Base-by-base conservation (phyloP, 2,113 vertebrate species). In the Bothrops jararaca region DNA sequence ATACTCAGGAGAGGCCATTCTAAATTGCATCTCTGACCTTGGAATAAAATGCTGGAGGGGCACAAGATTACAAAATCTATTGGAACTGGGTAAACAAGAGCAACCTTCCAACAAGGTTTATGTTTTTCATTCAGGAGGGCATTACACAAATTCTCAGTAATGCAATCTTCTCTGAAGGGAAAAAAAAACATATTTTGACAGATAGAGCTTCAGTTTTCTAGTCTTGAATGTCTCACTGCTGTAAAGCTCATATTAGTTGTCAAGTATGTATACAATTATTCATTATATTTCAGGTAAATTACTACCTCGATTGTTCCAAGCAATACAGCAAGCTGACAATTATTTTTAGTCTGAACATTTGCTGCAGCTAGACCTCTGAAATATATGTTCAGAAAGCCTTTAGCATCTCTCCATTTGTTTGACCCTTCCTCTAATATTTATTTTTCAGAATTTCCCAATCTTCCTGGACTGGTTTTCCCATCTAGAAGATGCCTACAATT, bases 61-160 rank as follows among this genome's bases (percentile, higher is more conserved):
- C 24, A 91, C 52, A 91, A 57, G 24, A 57, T 86, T 91, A 53
- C 53, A 85, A 45, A 91, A 87, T 45, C 42, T 87, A 34, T 86
- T 91, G 54, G 26, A 91, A 60, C 1, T 34, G 5, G 45, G 45
- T 87, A 86, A 87, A 52, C 29, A 91, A 58, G 53, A 50, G 8
- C 56, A 91, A 91, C 29, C 56, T 87, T 91, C 34, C 23, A 58
- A n/a, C 54, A 52, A 80, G 42, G 54, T 87, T 86, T 60, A 34
- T 91, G 54, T n/a, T 60, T 85, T 57, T 86, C 91, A 50, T 15
- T 87, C 26, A 91, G n/a, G 42, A 58, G 9, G 9, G 52, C 58
- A 50, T 86, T 60, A 23, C 12, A 34, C 80, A 58, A 86, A 50
- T 48, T 48, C 54, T 91, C 42, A 91, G 11, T 50, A 52, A 60